Evolutionary conservation across 2,113 vertebrate species (phyloP), one percentile per base, ranked within the genome.

Genomic region (Lutjanus erythropterus): DNA sequence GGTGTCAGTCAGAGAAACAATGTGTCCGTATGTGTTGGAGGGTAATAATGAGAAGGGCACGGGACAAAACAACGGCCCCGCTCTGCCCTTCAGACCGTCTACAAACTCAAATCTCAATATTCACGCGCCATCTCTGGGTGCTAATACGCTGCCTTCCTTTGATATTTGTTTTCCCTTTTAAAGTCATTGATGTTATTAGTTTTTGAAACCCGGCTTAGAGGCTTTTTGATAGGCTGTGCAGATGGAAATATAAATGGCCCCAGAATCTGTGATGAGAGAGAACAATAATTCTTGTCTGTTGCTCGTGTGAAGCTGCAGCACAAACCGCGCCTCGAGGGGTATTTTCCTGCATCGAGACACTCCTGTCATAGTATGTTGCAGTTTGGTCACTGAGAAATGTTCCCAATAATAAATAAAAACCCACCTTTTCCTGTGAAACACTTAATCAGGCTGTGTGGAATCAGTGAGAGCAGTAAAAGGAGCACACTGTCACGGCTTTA

Each of bases 151-250:
- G 41, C 79, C 81, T 78, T 75, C 75, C 89, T 92, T 90, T 94
- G 88, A 90, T 92, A 89, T 92, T 90, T 92, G 83, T 90, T 93
- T 90, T 93, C 80, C 83, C 83, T 87, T 93, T 90, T 88, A 86
- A 88, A 92, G 88, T 86, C 84, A 88, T 85, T 87, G 88, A 91
- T 87, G 84, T 92, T 93, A 94, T 94, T 95, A 92, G 91, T 93
- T 93, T 93, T 91, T 84, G 67, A 90, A 92, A 82, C 83, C 85
- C 14, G 50, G 88, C 88, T 89, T 86, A 89, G 75, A 73, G 86
- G 88, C 84, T 92, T 89, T 89, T 85, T 87, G 92, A 89, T 88
- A 78, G 89, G 79, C 86, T 65, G 62, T 5, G 7, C 81, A 72
- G 74, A 90, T 76, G 80, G 82, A 92, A 88, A 89, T 76, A 89